These are phyloP conservation scores for Nannoperca obscura DNA, from an alignment of 2,797 vertebrate species.

Conservation along the genomic window DNA sequence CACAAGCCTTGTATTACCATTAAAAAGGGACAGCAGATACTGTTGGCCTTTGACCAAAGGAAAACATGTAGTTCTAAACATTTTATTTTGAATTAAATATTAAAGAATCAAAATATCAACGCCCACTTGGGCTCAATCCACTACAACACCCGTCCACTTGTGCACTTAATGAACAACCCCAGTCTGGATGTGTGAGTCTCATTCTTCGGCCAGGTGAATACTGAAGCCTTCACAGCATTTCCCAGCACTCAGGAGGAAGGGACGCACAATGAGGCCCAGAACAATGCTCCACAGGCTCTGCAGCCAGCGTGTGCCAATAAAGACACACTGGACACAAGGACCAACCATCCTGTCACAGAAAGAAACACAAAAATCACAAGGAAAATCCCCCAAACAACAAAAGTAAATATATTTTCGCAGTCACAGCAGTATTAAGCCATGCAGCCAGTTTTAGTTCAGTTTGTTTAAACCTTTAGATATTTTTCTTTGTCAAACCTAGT, in stretches of 20 bases:
- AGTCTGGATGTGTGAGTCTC: conserved; percentile 43
- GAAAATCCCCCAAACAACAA: not conserved
- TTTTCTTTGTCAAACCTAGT: not conserved
- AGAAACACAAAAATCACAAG: conserved; percentile 23
- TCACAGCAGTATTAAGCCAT: not conserved
- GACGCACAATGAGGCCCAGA: conserved; percentile 74
- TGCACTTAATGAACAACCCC: conserved; percentile 6
- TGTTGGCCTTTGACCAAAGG: not conserved
- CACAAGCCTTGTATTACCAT: not conserved
- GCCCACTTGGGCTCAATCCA: conserved; percentile 19
- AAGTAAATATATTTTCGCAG: not conserved
- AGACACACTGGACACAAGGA: conserved; percentile 77
- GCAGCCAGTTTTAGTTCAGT: not conserved
- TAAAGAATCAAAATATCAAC: not conserved
- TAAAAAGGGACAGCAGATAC: not conserved
- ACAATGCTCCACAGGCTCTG: conserved; percentile 81
- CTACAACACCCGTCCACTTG: not conserved
- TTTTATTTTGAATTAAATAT: conserved; percentile 12
- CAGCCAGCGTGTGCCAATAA: conserved; percentile 79
- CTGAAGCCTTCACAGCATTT: conserved; percentile 80
- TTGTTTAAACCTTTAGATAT: too few relatives aligned
- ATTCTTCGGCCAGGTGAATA: conserved; percentile 79
- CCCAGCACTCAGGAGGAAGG: conserved; percentile 78
- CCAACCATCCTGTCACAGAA: conserved; percentile 77
- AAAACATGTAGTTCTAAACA: conserved; percentile 14